A percentile compares a stretch with the other conserved stretches of the same genome.
phyloP scores from a whole-genome alignment of 2,888 invertebrate genomes.

The Cremastinae sp. region DNA sequence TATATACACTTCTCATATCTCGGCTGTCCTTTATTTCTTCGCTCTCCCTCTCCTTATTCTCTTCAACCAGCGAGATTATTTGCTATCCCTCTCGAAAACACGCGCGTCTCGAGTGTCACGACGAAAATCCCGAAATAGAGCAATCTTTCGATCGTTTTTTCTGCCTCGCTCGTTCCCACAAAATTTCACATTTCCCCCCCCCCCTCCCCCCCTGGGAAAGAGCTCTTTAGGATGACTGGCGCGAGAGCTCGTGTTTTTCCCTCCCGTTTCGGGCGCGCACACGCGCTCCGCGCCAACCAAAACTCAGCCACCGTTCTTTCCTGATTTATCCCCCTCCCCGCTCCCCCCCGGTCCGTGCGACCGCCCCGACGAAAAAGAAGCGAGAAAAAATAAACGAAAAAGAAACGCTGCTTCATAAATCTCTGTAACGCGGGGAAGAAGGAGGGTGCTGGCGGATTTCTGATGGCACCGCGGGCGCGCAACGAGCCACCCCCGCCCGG shows the following conservation, averaged over 20 bases:
- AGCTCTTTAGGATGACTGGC: slow-evolving; percentile 68
- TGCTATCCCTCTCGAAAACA: slow-evolving; percentile 20
- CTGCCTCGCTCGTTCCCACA: slow-evolving; percentile 46
- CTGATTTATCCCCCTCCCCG: slow-evolving; percentile 5
- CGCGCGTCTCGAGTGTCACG: slow-evolving; percentile 31
- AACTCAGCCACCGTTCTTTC: slow-evolving; percentile 18
- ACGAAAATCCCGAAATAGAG: slow-evolving; percentile 55
- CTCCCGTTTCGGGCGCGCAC: slow-evolving; percentile 39
- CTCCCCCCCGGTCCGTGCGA: slow-evolving; percentile 35
- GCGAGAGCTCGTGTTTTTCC: slow-evolving; percentile 63
- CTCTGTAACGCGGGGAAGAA: slow-evolving; percentile 66
- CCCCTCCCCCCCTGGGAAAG: slow-evolving; percentile 70
- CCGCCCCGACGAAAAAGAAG: slow-evolving; percentile 59
- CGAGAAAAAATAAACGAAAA: too few species aligned
- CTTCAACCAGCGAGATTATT: background rate
- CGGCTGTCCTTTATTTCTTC: slow-evolving; percentile 10
- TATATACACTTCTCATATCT: slow-evolving; percentile 10
- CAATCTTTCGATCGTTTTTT: slow-evolving; percentile 57
- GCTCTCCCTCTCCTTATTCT: slow-evolving; percentile 11
- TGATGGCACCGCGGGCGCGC: slow-evolving; percentile 63
- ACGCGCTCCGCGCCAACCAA: slow-evolving; percentile 14
- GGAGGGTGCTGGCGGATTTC: slow-evolving; percentile 51
- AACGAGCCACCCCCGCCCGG: slow-evolving; percentile 65
- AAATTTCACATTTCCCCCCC: slow-evolving; percentile 63
- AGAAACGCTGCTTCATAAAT: slow-evolving; percentile 74